Evolutionary conservation across 1,140 invertebrate species (phyloP).

Genomic region (Leptestheria dahalacensis): DNA sequence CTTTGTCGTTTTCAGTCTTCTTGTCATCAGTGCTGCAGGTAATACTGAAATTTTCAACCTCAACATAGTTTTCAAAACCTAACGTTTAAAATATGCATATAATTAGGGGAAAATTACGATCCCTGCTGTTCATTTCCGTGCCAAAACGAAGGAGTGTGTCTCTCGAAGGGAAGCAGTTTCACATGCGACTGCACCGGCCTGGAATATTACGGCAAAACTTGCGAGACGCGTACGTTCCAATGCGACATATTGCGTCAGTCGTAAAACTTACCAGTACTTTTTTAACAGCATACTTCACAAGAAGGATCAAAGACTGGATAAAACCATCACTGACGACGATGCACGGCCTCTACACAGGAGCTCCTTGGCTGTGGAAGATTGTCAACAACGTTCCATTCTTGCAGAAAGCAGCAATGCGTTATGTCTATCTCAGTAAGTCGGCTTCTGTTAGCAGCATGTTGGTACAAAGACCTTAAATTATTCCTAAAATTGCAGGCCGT

Average conservation of each 20-base stretch:
- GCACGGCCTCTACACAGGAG: slow-evolving; percentile 14
- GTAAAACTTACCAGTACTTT: neutral
- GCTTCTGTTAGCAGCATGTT: neutral
- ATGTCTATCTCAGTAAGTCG: slow-evolving; percentile 15
- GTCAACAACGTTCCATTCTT: slow-evolving; percentile 16
- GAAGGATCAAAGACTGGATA: slow-evolving; percentile 12
- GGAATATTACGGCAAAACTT: slow-evolving; percentile 16
- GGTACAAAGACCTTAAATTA: slow-evolving; percentile 8
- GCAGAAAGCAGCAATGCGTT: slow-evolving; percentile 13
- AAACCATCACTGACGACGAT: slow-evolving; percentile 5
- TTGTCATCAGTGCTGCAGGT: neutral
- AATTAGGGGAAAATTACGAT: slow-evolving; percentile 1
- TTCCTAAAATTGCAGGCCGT: slow-evolving; percentile 21
- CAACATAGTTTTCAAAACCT: neutral
- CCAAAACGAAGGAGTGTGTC: slow-evolving; percentile 13
- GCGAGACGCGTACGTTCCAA: slow-evolving; percentile 13
- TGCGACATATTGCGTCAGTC: neutral
- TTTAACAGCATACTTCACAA: neutral
- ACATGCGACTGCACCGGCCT: slow-evolving; percentile 16
- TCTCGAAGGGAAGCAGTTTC: slow-evolving; percentile 3
- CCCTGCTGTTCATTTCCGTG: slow-evolving; percentile 16
- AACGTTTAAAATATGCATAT: neutral
- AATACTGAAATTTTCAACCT: neutral
- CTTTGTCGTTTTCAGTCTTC: neutral
- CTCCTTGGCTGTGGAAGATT: slow-evolving; percentile 16